phyloP scores from a whole-genome alignment of 2,797 vertebrate genomes.

The Coregonus ussuriensis region DNA sequence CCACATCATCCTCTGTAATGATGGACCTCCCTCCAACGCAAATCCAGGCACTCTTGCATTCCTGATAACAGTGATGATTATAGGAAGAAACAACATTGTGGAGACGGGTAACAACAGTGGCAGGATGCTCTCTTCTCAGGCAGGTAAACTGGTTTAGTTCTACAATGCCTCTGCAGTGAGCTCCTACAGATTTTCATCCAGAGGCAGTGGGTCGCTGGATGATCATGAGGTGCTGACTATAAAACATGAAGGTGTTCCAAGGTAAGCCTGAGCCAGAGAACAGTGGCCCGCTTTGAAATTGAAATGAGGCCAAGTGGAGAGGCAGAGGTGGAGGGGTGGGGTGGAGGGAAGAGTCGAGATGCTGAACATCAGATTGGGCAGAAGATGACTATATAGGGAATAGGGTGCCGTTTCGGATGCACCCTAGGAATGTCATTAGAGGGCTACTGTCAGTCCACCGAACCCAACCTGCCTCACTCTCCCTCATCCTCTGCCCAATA shows the following conservation, averaged over 20 bases:
- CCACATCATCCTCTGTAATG: neutral
- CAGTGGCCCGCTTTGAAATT: conserved; percentile 71
- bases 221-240: conserved; percentile 25
- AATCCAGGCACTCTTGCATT: neutral
- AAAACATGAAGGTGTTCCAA: conserved; percentile 43
- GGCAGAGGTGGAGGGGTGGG: neutral
- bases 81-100: neutral
- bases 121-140: conserved; percentile 10
- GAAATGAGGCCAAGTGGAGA: conserved; percentile 49
- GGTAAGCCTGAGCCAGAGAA: conserved; percentile 43
- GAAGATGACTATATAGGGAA: no score
- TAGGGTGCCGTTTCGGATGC: no score
- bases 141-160: conserved; percentile 24
- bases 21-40: neutral
- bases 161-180: neutral
- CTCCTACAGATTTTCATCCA: neutral
- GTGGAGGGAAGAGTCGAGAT: conserved; percentile 1
- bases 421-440: no score
- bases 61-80: neutral
- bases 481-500: no score
- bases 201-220: neutral
- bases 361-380: no score
- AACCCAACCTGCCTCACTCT: no score
- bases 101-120: neutral
- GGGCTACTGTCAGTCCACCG: no score